These are phyloP conservation scores for Brachirus orientalis DNA, from an alignment of 2,113 vertebrate genomes.

Conservation along the genomic window DNA sequence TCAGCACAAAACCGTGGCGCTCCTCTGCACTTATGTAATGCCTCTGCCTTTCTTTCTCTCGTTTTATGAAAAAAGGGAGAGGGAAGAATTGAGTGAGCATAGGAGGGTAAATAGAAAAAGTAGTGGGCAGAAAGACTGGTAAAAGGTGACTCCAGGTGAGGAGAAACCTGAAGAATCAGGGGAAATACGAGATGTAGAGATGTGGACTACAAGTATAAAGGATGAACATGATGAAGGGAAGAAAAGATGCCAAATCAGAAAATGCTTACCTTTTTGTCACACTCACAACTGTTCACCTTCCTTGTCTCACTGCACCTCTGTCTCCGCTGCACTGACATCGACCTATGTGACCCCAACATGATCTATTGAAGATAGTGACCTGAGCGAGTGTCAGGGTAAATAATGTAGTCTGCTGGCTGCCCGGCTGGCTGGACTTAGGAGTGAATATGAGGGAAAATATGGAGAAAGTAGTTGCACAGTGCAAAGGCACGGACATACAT, in stretches of 20 bases:
- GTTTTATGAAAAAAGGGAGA: slow-evolving; percentile 38
- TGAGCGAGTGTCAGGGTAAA: slow-evolving; percentile 59
- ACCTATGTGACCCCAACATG: slow-evolving; percentile 12
- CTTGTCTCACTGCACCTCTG: neutral
- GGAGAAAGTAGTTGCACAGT: slow-evolving; percentile 33
- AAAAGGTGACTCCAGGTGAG: slow-evolving; percentile 6
- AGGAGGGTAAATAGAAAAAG: slow-evolving; percentile 2
- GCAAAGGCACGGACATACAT: slow-evolving; percentile 58
- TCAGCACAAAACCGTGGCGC: slow-evolving; percentile 66
- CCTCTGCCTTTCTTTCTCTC: neutral
- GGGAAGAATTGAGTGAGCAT: slow-evolving; percentile 7
- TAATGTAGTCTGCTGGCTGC: slow-evolving; percentile 59
- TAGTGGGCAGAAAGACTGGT: neutral
- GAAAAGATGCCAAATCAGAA: neutral
- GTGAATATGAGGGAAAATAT: slow-evolving; percentile 13
- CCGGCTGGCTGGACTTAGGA: slow-evolving; percentile 14
- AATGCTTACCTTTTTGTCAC: neutral
- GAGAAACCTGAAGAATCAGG: neutral
- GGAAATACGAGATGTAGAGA: neutral
- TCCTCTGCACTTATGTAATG: slow-evolving; percentile 62
- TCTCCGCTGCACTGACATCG: slow-evolving; percentile 24
- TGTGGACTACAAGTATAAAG: slow-evolving; percentile 3
- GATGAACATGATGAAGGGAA: too few species aligned
- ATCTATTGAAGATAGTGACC: slow-evolving; percentile 15
- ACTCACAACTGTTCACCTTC: neutral